Percentiles rank a stretch among this genome's conserved stretches.
Conservation (phyloP, 2,113 vertebrate species). For the Centropus bengalensis region DNA sequence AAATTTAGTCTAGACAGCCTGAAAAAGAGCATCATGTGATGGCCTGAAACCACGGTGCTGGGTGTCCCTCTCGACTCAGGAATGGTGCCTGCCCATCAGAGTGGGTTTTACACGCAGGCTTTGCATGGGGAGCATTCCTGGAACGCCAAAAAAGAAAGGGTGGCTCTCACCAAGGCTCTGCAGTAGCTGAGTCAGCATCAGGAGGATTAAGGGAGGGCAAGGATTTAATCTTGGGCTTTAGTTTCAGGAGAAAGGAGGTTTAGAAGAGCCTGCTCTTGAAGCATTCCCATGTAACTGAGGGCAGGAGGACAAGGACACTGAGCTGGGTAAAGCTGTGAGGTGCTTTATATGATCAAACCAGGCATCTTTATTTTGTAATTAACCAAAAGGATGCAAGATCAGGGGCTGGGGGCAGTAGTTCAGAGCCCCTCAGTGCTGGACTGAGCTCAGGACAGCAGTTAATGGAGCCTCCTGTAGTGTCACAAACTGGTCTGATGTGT, state of each 20-base stretch:
- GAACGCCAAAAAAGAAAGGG: background rate
- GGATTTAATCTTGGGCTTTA: background rate
- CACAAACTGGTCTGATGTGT: background rate
- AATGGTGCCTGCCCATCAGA: background rate
- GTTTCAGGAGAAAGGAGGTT: background rate
- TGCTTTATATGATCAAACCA: background rate
- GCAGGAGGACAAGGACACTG: background rate
- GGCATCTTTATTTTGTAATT: background rate
- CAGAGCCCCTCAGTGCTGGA: background rate
- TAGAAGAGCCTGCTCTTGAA: background rate
- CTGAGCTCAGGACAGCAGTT: background rate
- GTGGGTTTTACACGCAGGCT: background rate
- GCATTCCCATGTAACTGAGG: background rate
- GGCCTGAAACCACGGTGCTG: background rate
- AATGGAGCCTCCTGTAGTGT: background rate
- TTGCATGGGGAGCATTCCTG: background rate
- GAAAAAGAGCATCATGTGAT: background rate
- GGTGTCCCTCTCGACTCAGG: background rate
- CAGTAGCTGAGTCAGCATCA: background rate
- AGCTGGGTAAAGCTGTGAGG: background rate
- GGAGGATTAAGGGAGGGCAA: background rate
- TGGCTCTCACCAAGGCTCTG: background rate
- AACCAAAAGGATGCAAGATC: background rate
- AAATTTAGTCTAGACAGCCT: background rate
- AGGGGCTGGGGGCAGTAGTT: background rate